phyloP scores from a whole-genome alignment of 2,113 vertebrate species.

The Pampusana beccarii region DNA sequence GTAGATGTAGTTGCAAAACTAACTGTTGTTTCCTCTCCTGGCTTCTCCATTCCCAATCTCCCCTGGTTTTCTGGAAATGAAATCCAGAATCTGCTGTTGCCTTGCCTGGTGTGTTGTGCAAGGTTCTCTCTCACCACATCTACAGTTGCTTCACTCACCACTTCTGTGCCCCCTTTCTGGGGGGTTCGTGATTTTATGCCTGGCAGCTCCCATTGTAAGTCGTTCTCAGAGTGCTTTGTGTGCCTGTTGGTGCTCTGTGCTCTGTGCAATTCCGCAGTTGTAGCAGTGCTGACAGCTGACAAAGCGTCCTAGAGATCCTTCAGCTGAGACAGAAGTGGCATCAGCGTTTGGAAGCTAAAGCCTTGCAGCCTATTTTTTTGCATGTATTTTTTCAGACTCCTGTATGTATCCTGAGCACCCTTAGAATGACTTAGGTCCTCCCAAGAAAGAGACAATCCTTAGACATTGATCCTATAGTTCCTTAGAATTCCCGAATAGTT shows the following conservation, averaged over 20 bases:
- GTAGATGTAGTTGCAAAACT: constrained; percentile 1
- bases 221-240: background rate
- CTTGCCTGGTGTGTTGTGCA: background rate
- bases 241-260: background rate
- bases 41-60: background rate
- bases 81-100: background rate
- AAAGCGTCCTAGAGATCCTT: background rate
- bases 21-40: background rate
- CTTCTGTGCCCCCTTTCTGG: background rate
- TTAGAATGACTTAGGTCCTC: background rate
- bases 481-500: background rate
- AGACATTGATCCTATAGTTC: background rate
- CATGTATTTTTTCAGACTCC: background rate
- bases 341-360: background rate
- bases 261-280: background rate
- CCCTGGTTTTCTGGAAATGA: background rate
- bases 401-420: background rate
- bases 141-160: background rate
- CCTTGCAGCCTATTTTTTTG: background rate
- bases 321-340: background rate
- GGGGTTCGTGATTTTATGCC: background rate
- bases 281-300: background rate
- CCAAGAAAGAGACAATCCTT: background rate
- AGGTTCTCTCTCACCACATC: background rate
- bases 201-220: background rate